Evolutionary conservation across 2,113 vertebrate species (phyloP).

Genomic region (Entosphenus tridentatus): DNA sequence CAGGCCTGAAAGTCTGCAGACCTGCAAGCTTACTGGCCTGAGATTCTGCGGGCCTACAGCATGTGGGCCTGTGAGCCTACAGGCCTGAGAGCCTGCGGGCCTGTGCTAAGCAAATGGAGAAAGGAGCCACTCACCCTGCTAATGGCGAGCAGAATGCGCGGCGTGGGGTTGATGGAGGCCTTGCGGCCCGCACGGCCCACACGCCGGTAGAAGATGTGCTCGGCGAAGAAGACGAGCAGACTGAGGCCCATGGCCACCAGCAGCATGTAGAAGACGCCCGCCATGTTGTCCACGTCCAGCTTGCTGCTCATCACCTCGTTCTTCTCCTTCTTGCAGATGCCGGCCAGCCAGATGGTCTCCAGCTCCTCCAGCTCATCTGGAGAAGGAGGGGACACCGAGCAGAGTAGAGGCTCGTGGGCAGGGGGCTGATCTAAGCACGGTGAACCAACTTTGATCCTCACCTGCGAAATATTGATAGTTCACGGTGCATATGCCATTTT

Average conservation of each 20-base stretch:
- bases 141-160: constrained; percentile 58
- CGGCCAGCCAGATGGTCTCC: constrained; percentile 56
- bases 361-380: constrained; percentile 68
- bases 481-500: too few species aligned
- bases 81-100: too few species aligned
- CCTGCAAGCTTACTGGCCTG: too few species aligned
- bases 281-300: constrained; percentile 74
- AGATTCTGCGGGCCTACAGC: too few species aligned
- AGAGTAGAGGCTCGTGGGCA: not conserved
- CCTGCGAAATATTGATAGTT: too few species aligned
- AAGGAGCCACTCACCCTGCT: constrained; percentile 31
- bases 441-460: not conserved
- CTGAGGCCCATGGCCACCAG: constrained; percentile 67
- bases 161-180: constrained; percentile 26
- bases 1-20: too few species aligned
- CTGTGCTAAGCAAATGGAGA: too few species aligned
- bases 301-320: constrained; percentile 79
- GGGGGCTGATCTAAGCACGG: not conserved
- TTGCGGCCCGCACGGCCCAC: constrained; percentile 50
- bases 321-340: constrained; percentile 71
- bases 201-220: constrained; percentile 61
- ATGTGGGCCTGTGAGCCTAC: too few species aligned
- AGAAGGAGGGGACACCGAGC: not conserved
- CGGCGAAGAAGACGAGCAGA: constrained; percentile 57
- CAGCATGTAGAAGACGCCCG: constrained; percentile 69